A percentile compares a stretch with the other conserved stretches of the same genome.
Evolutionary conservation across 2,797 vertebrate species (phyloP).

Genomic region (Atherinosoma microstoma): DNA sequence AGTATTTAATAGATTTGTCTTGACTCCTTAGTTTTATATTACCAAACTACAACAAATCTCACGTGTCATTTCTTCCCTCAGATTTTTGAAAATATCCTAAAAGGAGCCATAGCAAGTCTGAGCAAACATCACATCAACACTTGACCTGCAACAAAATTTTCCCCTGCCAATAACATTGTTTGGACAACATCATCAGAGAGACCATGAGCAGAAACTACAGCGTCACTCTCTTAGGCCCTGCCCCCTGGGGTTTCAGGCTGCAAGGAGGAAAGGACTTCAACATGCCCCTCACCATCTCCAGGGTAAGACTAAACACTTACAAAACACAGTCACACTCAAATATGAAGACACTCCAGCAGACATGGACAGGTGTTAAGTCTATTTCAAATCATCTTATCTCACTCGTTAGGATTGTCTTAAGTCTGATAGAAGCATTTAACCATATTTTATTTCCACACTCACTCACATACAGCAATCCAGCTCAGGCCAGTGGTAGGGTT

Average conservation of each 20-base stretch:
- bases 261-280: conserved; percentile 99
- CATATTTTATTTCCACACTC: conserved; percentile 34
- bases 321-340: conserved; percentile 34
- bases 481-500: conserved; percentile 33
- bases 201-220: conserved; percentile 93
- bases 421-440: not conserved
- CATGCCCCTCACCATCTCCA: conserved; percentile 95
- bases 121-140: conserved; percentile 11
- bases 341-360: conserved; percentile 4
- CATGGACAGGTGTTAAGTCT: conserved; percentile 12
- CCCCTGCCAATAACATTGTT: conserved; percentile 24
- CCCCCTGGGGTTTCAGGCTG: conserved; percentile 98
- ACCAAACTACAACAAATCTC: conserved; percentile 2
- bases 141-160: conserved; percentile 35
- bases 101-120: conserved; percentile 6
- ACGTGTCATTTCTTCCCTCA: conserved; percentile 31
- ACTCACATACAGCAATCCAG: conserved; percentile 40
- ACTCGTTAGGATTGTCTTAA: conserved; percentile 13
- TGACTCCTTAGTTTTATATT: conserved; percentile 6
- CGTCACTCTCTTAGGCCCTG: conserved; percentile 90
- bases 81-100: conserved; percentile 38
- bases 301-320: conserved; percentile 83
- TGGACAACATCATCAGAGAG: conserved; percentile 24
- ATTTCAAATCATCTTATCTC: conserved; percentile 8
- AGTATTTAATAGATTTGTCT: not conserved